These are phyloP conservation scores for Siphlonurus alternatus DNA, from an alignment of 2,888 invertebrate species.

Conservation along the genomic window DNA sequence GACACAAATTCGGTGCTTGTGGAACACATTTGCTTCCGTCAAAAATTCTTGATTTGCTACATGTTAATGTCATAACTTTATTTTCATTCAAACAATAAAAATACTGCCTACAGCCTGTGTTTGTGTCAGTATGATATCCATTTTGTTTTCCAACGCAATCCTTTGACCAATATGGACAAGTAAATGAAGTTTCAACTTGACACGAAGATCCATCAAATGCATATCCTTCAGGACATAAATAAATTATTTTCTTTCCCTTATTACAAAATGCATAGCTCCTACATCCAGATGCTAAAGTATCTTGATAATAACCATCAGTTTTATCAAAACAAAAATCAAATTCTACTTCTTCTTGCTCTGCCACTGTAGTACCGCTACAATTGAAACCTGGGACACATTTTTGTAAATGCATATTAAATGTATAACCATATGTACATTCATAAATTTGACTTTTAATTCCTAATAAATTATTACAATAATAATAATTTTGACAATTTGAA, in stretches of 20 bases:
- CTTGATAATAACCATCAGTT: conserved; percentile 36
- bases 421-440: not conserved
- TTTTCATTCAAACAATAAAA: conserved; percentile 40
- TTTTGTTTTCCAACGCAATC: conserved; percentile 33
- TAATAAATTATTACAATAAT: not conserved
- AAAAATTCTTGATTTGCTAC: conserved; percentile 37
- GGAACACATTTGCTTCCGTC: conserved; percentile 38
- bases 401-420: not conserved
- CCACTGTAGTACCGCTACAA: not conserved
- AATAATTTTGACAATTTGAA: not conserved
- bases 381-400: not conserved
- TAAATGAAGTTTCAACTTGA: conserved; percentile 23
- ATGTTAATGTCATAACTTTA: conserved; percentile 35
- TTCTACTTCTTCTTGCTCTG: not conserved
- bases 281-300: conserved; percentile 29
- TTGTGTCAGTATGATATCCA: conserved; percentile 38
- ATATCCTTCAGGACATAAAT: conserved; percentile 34
- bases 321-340: conserved; percentile 28
- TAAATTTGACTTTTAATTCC: not conserved
- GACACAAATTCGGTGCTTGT: not conserved
- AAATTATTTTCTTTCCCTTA: conserved; percentile 36
- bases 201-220: conserved; percentile 36
- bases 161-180: conserved; percentile 28
- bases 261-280: conserved; percentile 41
- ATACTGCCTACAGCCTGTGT: conserved; percentile 37